Conservation (phyloP, 2,888 invertebrate species). For the Parnassius apollo region DNA sequence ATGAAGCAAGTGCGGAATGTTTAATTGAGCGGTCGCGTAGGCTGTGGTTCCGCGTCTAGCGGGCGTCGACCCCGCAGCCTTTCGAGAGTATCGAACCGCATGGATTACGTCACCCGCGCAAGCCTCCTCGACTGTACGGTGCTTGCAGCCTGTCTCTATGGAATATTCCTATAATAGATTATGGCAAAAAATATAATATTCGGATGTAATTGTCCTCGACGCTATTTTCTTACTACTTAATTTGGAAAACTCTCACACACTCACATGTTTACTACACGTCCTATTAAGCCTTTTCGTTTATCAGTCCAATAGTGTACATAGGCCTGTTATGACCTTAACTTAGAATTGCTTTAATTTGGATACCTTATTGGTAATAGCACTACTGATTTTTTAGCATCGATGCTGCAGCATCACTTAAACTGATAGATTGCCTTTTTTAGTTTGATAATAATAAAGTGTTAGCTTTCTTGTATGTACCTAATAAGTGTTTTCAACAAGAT, state of each 20-base stretch:
- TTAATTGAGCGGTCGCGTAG: slow-evolving; percentile 74
- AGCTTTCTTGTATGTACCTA: no score
- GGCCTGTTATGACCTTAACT: no score
- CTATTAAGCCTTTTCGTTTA: no score
- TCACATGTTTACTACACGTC: no score
- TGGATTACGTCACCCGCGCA: slow-evolving; percentile 70
- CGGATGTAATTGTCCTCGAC: slow-evolving; percentile 18
- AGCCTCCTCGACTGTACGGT: slow-evolving; percentile 46
- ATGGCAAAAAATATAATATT: slow-evolving; percentile 35
- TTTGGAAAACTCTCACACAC: neutral
- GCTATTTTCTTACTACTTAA: neutral
- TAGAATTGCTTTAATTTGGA: no score
- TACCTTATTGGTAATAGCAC: no score
- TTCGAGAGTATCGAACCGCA: slow-evolving; percentile 59
- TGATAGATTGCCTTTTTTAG: no score
- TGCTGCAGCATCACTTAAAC: no score
- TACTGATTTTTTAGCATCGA: no score
- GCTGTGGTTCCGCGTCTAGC: slow-evolving; percentile 76
- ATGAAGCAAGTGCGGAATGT: slow-evolving; percentile 64
- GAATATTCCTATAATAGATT: slow-evolving; percentile 48
- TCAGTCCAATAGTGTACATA: no score
- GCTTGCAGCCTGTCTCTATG: slow-evolving; percentile 34
- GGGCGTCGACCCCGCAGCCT: slow-evolving; percentile 72
- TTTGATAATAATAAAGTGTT: no score
- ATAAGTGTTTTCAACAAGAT: no score